Percentiles rank a stretch among this genome's conserved stretches.
Evolutionary conservation across 2,113 vertebrate species (phyloP).

Genomic region (Brachypteracias leptosomus): DNA sequence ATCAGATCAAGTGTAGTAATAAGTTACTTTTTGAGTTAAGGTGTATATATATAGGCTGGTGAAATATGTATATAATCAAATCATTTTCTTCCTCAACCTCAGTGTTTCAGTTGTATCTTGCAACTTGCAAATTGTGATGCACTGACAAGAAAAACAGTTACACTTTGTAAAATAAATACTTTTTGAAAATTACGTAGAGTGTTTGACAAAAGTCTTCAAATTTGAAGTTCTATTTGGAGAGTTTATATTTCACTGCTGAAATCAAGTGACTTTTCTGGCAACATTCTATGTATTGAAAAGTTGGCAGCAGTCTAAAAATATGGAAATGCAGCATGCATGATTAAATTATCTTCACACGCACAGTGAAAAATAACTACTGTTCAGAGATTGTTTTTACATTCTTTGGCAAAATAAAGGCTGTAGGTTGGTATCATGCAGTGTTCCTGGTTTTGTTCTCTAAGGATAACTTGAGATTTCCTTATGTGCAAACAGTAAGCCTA

Average conservation of each 20-base stretch:
- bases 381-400: constrained; percentile 38
- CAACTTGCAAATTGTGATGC: neutral
- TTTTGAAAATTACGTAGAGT: neutral
- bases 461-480: constrained; percentile 66
- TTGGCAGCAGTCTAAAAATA: constrained; percentile 15
- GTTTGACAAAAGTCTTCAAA: neutral
- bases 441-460: constrained; percentile 65
- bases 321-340: constrained; percentile 10
- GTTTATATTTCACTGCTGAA: constrained; percentile 12
- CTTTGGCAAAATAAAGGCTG: constrained; percentile 44
- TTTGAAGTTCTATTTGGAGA: neutral
- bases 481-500: constrained; percentile 74
- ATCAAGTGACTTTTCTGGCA: neutral
- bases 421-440: constrained; percentile 40
- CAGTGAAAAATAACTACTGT: constrained; percentile 35
- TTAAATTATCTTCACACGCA: constrained; percentile 20
- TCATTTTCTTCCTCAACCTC: neutral
- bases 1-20: neutral
- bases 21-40: neutral
- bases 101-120: neutral
- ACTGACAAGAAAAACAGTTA: neutral
- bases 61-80: neutral
- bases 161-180: neutral
- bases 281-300: neutral
- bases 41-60: neutral